Conservation (phyloP, 2,797 vertebrate genomes). For the Garrulus glandarius region DNA sequence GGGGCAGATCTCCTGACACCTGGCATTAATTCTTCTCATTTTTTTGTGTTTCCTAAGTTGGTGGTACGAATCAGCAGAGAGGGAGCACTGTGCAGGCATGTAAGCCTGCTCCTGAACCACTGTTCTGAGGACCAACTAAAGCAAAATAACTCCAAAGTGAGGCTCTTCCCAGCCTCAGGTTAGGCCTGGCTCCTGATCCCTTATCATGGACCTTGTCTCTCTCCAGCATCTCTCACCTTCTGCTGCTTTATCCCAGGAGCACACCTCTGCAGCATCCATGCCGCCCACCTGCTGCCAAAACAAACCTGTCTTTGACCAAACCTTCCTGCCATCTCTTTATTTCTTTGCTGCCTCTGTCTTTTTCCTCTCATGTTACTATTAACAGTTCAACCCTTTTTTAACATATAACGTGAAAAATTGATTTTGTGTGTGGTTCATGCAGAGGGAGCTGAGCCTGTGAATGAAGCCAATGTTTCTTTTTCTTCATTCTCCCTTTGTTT, state of each 20-base stretch:
- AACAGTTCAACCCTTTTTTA: neutral
- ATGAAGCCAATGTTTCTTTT: neutral
- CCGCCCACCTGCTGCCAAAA: neutral
- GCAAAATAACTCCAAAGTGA: neutral
- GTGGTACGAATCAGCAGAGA: conserved; percentile 4
- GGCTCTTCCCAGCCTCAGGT: neutral
- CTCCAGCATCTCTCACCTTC: neutral
- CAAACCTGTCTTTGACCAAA: neutral
- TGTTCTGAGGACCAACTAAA: neutral
- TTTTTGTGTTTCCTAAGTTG: neutral
- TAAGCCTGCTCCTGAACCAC: neutral
- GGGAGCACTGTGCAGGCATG: neutral
- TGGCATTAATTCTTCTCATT: neutral
- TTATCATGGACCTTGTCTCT: neutral
- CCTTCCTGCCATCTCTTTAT: neutral
- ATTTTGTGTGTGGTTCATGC: neutral
- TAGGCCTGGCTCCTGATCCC: neutral
- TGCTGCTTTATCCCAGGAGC: fast-evolving
- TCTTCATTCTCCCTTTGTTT: neutral
- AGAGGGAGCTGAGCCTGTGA: neutral
- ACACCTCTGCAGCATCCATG: fast-evolving
- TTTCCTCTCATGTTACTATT: neutral
- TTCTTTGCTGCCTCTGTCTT: neutral
- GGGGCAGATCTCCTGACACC: neutral
- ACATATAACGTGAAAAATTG: neutral